phyloP scores from a whole-genome alignment of 2,888 invertebrate species.

The Catocala sponsa region DNA sequence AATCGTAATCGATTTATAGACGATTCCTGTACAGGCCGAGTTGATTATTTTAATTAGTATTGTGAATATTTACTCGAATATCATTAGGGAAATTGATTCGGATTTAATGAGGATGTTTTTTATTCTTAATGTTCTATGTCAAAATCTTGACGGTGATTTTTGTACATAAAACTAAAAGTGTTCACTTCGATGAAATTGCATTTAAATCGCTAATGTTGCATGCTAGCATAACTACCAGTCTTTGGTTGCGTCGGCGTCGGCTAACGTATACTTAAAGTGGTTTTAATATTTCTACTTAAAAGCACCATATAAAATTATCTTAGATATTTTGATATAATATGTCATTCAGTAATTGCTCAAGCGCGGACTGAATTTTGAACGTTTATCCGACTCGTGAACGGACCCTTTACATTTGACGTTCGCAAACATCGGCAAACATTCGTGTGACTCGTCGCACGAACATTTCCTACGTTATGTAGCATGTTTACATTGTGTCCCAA shows the following conservation, averaged over 20 bases:
- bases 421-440: conserved; percentile 25
- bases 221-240: conserved; percentile 69
- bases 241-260: conserved; percentile 61
- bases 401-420: conserved; percentile 24
- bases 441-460: conserved; percentile 44
- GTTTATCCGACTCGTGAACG: conserved; percentile 34
- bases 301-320: conserved; percentile 45
- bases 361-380: conserved; percentile 74
- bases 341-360: conserved; percentile 81
- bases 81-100: conserved; percentile 77
- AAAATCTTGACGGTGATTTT: conserved; percentile 64
- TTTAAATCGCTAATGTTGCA: conserved; percentile 85
- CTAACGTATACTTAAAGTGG: conserved; percentile 49
- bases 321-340: conserved; percentile 48
- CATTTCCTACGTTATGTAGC: conserved; percentile 64
- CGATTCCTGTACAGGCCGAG: conserved; percentile 72
- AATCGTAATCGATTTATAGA: conserved; percentile 68
- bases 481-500: conserved; percentile 69
- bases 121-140: conserved; percentile 64
- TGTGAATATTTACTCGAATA: conserved; percentile 87
- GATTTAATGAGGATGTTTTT: conserved; percentile 70
- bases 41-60: conserved; percentile 75
- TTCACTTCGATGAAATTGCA: conserved; percentile 85
- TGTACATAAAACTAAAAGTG: conserved; percentile 84
- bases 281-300: conserved; percentile 31